Evolutionary conservation across 37 sponge, comb jelly and placozoan genomes (phyloP), one percentile per base, ranked within the genome.

Genomic region (Tethya wilhelma): DNA sequence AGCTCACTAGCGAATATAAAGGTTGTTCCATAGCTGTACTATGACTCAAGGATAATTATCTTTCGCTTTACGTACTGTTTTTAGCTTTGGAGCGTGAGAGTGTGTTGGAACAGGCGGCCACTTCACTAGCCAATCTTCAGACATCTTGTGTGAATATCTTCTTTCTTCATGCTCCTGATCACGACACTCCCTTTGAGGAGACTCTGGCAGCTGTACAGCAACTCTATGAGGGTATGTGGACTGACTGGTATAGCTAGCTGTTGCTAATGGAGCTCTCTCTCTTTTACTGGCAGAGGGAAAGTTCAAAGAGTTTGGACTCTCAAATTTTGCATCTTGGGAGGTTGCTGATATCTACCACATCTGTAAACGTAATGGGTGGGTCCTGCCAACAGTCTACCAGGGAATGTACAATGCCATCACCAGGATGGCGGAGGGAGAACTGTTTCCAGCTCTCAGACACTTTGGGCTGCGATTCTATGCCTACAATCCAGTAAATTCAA

Each of bases 381-480:
- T 94, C 4, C 36, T 89, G 60, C 98, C 98, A 20, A 92, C 93
- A 31, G 86, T 93, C 39, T 97, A 97, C 67, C 95, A 97, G 37
- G 95, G 95, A 22, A 97, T 97, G 98, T 97, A 97, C 83, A 97
- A 97, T 59, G 81, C 90, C 37, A 66, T 97, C 2, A 94, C 95
- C 5, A 89, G n/a, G n/a, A 82, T 78, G 87, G 91, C 86, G 32
- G 98, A 97, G 44, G 62, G 20, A 1, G 98, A 97, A 57, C 81
- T 97, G 56, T 76, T 97, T 66, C 98, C 98, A 23, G 81, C 84
- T 69, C 83, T 97, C 59, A 78, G 86, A 63, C 70, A 92, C 34
- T 92, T 92, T 66, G 87, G 85, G 0, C 84, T 97, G 30, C 45
- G 93, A n/a, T 97, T 97, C 84, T 94, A 97, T 79, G 93, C 93